Percentiles rank a stretch among this genome's conserved stretches.
Evolutionary conservation across 2,113 vertebrate species (phyloP).

Genomic region (Ceyx margarethae): DNA sequence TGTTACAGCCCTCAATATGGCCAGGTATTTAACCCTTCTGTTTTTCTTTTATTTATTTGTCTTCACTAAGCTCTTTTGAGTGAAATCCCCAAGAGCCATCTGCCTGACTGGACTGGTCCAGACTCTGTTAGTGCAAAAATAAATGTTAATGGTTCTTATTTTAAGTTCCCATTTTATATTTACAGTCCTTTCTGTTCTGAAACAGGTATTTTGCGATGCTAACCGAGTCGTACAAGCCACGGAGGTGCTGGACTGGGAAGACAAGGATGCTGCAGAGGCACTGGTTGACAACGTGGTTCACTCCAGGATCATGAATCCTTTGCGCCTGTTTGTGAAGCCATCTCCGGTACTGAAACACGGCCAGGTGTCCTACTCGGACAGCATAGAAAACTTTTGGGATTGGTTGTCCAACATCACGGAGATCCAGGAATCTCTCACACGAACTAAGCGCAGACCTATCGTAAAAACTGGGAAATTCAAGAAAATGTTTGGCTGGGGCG

Average conservation of each 20-base stretch:
- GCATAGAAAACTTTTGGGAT: slow-evolving; percentile 93
- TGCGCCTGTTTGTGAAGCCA: slow-evolving; percentile 91
- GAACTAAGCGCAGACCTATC: slow-evolving; percentile 98
- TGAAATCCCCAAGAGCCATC: neutral
- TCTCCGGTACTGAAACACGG: slow-evolving; percentile 84
- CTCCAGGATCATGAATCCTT: slow-evolving; percentile 86
- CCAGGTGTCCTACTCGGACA: slow-evolving; percentile 88
- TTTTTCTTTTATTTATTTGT: too few species aligned
- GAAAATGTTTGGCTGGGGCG: slow-evolving; percentile 99
- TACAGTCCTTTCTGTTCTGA: slow-evolving; percentile 23
- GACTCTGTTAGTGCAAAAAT: neutral
- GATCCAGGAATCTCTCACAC: slow-evolving; percentile 85
- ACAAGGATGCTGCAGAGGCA: slow-evolving; percentile 81
- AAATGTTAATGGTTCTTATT: neutral
- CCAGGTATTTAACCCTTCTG: neutral
- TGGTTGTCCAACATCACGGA: slow-evolving; percentile 98
- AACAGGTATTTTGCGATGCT: slow-evolving; percentile 85
- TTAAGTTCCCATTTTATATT: neutral
- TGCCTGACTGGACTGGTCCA: neutral
- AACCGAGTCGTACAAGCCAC: slow-evolving; percentile 69
- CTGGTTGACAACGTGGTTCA: slow-evolving; percentile 82
- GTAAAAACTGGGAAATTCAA: slow-evolving; percentile 99
- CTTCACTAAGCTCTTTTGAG: neutral
- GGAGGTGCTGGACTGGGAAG: slow-evolving; percentile 87
- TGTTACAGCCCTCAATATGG: neutral